A percentile compares a stretch with the other conserved stretches of the same genome.
These are phyloP conservation scores for Chrysopilus asiliformis DNA, from an alignment of 2,888 invertebrate species.

Conservation along the genomic window DNA sequence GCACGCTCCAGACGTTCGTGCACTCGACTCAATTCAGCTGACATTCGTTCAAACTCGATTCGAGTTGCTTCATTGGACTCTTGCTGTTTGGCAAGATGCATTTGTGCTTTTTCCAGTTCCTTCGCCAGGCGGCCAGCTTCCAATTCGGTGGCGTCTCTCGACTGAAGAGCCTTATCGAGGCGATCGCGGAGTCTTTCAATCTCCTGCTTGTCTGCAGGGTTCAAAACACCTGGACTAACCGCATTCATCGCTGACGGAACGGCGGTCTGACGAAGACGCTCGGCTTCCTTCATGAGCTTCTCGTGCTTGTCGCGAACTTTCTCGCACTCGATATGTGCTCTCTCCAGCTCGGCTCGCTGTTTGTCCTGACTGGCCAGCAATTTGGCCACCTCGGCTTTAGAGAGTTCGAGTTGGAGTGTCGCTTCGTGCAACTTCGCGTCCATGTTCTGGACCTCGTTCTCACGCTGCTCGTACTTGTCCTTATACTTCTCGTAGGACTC, in stretches of 20 bases:
- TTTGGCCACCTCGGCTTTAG: slow-evolving; percentile 65
- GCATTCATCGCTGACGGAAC: too few relatives aligned
- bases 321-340: slow-evolving; percentile 78
- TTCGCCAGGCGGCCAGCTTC: slow-evolving; percentile 73
- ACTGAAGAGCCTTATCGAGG: slow-evolving; percentile 63
- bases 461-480: slow-evolving; percentile 61
- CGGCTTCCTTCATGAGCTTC: slow-evolving; percentile 53
- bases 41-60: slow-evolving; percentile 75
- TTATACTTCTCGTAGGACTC: slow-evolving; percentile 61
- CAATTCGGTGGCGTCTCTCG: slow-evolving; percentile 67
- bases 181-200: slow-evolving; percentile 75
- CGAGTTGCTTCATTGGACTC: slow-evolving; percentile 71
- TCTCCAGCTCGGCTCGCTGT: slow-evolving; percentile 64
- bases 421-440: slow-evolving; percentile 68
- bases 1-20: slow-evolving; percentile 67
- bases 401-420: slow-evolving; percentile 65
- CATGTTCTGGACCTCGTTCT: slow-evolving; percentile 60
- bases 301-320: slow-evolving; percentile 78
- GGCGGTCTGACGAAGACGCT: slow-evolving; percentile 42
- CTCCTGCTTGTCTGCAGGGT: slow-evolving; percentile 54
- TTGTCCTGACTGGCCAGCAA: slow-evolving; percentile 62
- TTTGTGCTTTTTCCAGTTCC: slow-evolving; percentile 74
- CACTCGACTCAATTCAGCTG: slow-evolving; percentile 65
- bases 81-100: slow-evolving; percentile 69
- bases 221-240: slow-evolving; percentile 41